Base-by-base conservation (phyloP, 2,888 invertebrate genomes). In the Polydesmus complanatus region DNA sequence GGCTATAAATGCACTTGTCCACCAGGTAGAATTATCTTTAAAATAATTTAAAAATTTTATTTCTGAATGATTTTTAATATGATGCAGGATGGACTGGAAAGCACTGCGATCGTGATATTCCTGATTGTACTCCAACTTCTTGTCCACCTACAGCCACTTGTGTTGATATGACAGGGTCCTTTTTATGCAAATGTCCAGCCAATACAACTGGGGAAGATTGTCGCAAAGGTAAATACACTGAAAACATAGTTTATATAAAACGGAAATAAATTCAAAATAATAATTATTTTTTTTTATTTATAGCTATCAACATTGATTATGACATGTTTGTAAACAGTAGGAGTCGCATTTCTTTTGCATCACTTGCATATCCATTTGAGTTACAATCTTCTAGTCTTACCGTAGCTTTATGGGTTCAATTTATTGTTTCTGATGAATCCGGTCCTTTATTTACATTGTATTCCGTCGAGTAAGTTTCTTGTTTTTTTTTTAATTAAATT, bases 231-330 rank as follows among this genome's bases (percentile, higher is more conserved):
- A 80, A 79, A 81, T 72, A 19, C 49, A 57, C 26, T 48, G 5
- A 27, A 22, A 1, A 2, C 37, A 50, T 27, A 63, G 3, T 54
- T 59, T 62, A 64, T 63, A 64, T 26, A 57, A 27, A 21, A 21
- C 19, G n/a, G 11, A n/a, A 21, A 21, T 3, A 19, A 54, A 25
- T 61, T 51, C 51, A 47, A 11, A 51, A 11, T 8, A 51, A 50
- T 52, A 23, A 19, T 19, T 53, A 18, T 21, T 18, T 61, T 65
- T 67, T 80, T 81, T 51, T 61, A 65, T 67, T 80, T 81, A 50
- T 76, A 91, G 91, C 90, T n/a, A 89, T 96, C 68, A 93, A 93
- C 76, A 90, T 93, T n/a, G 93, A 96, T 75, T 97, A 96, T 73
- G 96, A 97, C 72, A 78, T 97, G 11, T 91, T 90, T 81, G 94